These are phyloP conservation scores for Drosophila orosa DNA, from an alignment of 1,140 invertebrate genomes.

Conservation along the genomic window DNA sequence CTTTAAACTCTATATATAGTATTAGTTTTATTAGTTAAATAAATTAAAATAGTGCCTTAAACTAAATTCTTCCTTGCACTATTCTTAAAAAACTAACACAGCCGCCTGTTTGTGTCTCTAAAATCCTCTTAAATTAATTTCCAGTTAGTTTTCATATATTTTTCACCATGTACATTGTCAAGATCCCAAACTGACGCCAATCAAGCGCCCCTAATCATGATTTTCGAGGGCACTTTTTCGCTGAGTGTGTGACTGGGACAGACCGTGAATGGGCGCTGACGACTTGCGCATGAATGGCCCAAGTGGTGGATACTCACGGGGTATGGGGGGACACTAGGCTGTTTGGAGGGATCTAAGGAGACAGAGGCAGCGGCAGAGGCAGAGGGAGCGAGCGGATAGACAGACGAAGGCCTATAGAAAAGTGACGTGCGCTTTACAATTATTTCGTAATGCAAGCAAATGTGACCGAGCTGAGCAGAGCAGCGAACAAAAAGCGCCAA, in stretches of 20 bases:
- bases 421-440: constrained; percentile 81
- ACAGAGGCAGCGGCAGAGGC: neutral
- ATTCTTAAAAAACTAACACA: neutral
- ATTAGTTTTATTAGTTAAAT: neutral
- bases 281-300: constrained; percentile 81
- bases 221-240: constrained; percentile 28
- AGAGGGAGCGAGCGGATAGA: constrained; percentile 40
- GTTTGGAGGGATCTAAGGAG: constrained; percentile 13
- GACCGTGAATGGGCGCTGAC: constrained; percentile 75
- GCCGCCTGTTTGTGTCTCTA: neutral
- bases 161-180: constrained; percentile 10
- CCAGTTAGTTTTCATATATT: neutral
- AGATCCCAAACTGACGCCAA: constrained; percentile 16
- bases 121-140: neutral
- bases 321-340: constrained; percentile 1
- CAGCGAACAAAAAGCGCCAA: constrained; percentile 35
- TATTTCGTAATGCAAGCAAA: constrained; percentile 81
- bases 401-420: constrained; percentile 79
- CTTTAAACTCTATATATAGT: neutral
- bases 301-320: constrained; percentile 48
- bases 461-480: constrained; percentile 66
- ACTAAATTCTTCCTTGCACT: neutral
- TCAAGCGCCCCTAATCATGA: constrained; percentile 17
- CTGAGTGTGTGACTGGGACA: constrained; percentile 35
- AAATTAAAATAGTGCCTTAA: no score